These are phyloP conservation scores for Lasiommata megera DNA, from an alignment of 2,888 invertebrate genomes.

Conservation along the genomic window DNA sequence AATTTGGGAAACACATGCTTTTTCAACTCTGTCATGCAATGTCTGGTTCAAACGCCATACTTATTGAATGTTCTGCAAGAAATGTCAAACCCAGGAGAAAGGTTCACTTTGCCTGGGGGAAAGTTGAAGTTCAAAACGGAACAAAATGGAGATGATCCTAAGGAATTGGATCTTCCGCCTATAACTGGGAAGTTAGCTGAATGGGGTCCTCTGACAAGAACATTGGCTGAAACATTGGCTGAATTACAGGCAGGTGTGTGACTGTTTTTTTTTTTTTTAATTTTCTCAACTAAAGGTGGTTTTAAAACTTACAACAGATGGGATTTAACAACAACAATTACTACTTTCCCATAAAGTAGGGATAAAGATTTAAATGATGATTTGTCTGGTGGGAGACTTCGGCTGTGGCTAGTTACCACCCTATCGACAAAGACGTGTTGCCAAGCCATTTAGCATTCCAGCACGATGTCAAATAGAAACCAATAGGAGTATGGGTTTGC, in stretches of 20 bases:
- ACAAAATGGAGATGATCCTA: conserved; percentile 60
- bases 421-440: no score
- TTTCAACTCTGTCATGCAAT: conserved; percentile 98
- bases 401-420: no score
- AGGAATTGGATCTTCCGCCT: conserved; percentile 82
- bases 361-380: no score
- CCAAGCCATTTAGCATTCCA: no score
- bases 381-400: no score
- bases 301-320: no score
- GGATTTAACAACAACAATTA: no score
- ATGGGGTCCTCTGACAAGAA: conserved; percentile 85
- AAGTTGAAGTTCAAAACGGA: conserved; percentile 76
- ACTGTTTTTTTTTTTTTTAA: not conserved
- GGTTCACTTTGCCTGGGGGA: conserved; percentile 88
- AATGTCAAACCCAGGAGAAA: conserved; percentile 84
- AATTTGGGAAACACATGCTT: conserved; percentile 99
- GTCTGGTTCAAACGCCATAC: conserved; percentile 92
- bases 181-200: conserved; percentile 85
- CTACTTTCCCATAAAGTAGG: no score
- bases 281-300: no score
- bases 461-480: no score
- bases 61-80: conserved; percentile 86
- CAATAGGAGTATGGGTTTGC: no score
- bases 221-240: conserved; percentile 85
- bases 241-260: conserved; percentile 83